Percentiles rank a stretch among this genome's conserved stretches.
Evolutionary conservation across 2,888 invertebrate genomes (phyloP).

Genomic region (Euzetes globulus): DNA sequence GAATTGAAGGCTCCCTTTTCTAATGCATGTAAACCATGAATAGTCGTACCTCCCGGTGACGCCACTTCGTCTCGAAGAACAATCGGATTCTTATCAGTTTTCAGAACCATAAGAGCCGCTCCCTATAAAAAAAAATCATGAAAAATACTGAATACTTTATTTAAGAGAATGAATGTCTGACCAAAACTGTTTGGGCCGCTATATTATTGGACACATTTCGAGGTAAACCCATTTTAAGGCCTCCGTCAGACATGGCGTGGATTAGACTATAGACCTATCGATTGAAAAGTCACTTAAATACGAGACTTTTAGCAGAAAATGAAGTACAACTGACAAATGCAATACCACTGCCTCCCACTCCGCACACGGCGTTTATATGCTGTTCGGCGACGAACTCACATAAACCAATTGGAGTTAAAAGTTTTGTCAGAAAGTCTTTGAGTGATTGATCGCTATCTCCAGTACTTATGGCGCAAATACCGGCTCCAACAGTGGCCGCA

Average conservation of each 20-base stretch:
- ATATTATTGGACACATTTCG: constrained; percentile 67
- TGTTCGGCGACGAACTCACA: constrained; percentile 61
- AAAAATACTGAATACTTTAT: too few relatives aligned
- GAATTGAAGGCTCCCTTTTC: constrained; percentile 61
- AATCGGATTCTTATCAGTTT: constrained; percentile 57
- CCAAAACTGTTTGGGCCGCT: constrained; percentile 72
- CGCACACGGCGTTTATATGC: constrained; percentile 67
- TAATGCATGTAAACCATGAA: constrained; percentile 70
- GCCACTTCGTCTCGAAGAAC: constrained; percentile 61
- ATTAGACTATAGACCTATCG: constrained; percentile 64
- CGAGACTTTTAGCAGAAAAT: neutral
- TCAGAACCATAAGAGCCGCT: constrained; percentile 67
- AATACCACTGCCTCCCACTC: constrained; percentile 78
- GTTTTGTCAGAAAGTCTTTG: constrained; percentile 42
- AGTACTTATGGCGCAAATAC: constrained; percentile 44
- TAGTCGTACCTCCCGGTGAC: constrained; percentile 85
- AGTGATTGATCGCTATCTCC: too few relatives aligned
- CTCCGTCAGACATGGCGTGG: constrained; percentile 88
- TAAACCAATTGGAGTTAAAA: constrained; percentile 59
- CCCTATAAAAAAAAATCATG: constrained; percentile 50
- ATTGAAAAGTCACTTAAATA: neutral
- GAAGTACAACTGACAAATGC: constrained; percentile 65
- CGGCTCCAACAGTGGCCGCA: constrained; percentile 67
- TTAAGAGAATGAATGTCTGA: constrained; percentile 40
- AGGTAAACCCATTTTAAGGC: constrained; percentile 82